Evolutionary conservation across 2,888 invertebrate genomes (phyloP).

Genomic region (Tetrapedia diversipes): DNA sequence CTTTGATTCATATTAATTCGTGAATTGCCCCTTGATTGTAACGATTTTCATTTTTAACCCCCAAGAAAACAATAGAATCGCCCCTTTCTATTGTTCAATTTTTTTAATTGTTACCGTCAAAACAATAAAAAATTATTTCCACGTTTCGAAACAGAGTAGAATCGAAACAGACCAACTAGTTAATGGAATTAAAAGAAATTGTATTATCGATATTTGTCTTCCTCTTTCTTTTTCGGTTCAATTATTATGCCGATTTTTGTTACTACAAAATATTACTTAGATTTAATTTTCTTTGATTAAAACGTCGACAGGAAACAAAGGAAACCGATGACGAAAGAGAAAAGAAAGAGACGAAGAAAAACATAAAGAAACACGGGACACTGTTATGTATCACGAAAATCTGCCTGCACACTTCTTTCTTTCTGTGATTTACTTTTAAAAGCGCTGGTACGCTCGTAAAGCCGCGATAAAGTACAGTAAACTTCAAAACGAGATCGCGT

Average conservation of each 20-base stretch:
- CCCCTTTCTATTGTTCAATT: background rate
- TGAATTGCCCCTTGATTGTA: background rate
- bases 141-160: background rate
- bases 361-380: background rate
- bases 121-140: background rate
- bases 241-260: background rate
- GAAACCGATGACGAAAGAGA: too few species aligned
- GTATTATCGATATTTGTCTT: background rate
- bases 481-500: conserved; percentile 9
- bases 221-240: background rate
- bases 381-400: background rate
- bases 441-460: conserved; percentile 6
- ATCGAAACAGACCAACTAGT: background rate
- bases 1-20: conserved; percentile 12
- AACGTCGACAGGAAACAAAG: background rate
- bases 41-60: background rate
- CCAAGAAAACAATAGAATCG: background rate
- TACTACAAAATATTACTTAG: background rate
- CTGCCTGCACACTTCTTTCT: background rate
- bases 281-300: conserved; percentile 3
- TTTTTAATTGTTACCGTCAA: background rate
- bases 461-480: background rate
- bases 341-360: background rate
- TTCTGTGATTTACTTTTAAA: conserved; percentile 10
- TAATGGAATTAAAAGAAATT: conserved; percentile 7